Conservation (phyloP, 2,888 invertebrate genomes). For the Agrotis clavis region DNA sequence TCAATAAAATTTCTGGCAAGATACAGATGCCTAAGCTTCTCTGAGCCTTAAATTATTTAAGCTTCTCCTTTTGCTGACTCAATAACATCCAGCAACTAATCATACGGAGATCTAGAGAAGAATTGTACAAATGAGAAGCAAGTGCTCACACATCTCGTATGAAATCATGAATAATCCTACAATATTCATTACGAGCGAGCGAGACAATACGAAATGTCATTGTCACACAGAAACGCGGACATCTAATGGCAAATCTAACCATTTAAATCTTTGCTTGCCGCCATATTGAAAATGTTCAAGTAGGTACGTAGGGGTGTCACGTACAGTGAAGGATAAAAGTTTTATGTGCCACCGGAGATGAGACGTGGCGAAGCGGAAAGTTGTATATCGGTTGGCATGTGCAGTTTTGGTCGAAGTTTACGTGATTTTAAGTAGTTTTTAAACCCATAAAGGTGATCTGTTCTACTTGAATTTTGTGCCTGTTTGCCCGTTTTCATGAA, state of each 20-base stretch:
- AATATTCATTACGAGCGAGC: too few species aligned
- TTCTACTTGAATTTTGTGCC: not conserved
- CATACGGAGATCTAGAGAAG: too few species aligned
- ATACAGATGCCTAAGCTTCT: too few species aligned
- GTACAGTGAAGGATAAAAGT: constrained; percentile 4
- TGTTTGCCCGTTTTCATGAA: not conserved
- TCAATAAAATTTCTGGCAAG: too few species aligned
- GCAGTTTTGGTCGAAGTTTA: constrained; percentile 28
- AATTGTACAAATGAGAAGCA: too few species aligned
- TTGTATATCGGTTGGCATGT: not conserved
- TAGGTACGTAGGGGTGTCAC: constrained; percentile 21
- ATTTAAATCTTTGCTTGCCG: not conserved
- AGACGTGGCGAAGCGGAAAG: constrained; percentile 6
- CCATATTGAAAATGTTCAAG: constrained; percentile 35
- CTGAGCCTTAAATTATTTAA: too few species aligned
- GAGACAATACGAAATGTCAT: too few species aligned
- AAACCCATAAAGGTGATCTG: constrained; percentile 1
- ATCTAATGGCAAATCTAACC: not conserved
- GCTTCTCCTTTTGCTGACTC: too few species aligned
- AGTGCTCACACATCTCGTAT: too few species aligned
- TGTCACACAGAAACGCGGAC: too few species aligned
- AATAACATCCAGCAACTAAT: too few species aligned
- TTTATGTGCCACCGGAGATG: constrained; percentile 17
- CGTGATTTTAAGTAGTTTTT: constrained; percentile 30
- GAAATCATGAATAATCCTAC: too few species aligned